Evolutionary conservation across 2,888 invertebrate genomes (phyloP).

Genomic region (Osmoderma eremita): DNA sequence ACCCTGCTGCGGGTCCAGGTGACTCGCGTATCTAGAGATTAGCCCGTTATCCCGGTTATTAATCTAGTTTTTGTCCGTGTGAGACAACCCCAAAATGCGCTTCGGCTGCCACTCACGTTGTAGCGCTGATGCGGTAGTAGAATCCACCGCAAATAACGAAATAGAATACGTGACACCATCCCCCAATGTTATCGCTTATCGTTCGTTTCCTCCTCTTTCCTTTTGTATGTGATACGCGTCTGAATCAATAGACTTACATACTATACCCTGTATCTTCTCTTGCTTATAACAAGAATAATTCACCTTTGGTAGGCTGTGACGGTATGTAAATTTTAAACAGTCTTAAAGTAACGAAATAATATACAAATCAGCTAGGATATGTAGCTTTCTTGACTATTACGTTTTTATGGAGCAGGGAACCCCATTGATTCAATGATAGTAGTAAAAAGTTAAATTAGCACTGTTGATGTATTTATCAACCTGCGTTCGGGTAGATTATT

Average conservation of each 20-base stretch:
- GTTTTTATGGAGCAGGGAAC: too few relatives aligned
- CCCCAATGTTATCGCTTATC: slow-evolving; percentile 46
- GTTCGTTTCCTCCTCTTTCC: slow-evolving; percentile 13
- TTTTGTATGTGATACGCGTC: slow-evolving; percentile 8
- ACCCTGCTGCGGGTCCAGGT: slow-evolving; percentile 34
- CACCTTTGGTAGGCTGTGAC: too few relatives aligned
- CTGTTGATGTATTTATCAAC: too few relatives aligned
- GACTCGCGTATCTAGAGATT: slow-evolving; percentile 42
- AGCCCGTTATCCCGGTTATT: slow-evolving; percentile 50
- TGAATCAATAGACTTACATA: slow-evolving; percentile 25
- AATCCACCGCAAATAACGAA: slow-evolving; percentile 51
- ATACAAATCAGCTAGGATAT: too few relatives aligned
- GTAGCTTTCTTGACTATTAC: too few relatives aligned
- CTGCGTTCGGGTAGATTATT: too few relatives aligned
- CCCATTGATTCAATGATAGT: too few relatives aligned
- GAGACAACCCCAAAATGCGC: slow-evolving; percentile 54
- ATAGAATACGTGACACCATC: slow-evolving; percentile 64
- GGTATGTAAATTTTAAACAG: too few relatives aligned
- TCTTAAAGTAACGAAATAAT: too few relatives aligned
- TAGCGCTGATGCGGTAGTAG: slow-evolving; percentile 35
- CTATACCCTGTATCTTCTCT: too few relatives aligned
- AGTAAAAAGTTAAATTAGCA: too few relatives aligned
- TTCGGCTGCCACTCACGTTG: slow-evolving; percentile 60
- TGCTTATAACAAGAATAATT: too few relatives aligned
- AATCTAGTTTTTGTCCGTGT: slow-evolving; percentile 58